Evolutionary conservation across 2,888 invertebrate species (phyloP), one percentile per base, ranked within the genome.

Genomic region (Pterobdella sp.): DNA sequence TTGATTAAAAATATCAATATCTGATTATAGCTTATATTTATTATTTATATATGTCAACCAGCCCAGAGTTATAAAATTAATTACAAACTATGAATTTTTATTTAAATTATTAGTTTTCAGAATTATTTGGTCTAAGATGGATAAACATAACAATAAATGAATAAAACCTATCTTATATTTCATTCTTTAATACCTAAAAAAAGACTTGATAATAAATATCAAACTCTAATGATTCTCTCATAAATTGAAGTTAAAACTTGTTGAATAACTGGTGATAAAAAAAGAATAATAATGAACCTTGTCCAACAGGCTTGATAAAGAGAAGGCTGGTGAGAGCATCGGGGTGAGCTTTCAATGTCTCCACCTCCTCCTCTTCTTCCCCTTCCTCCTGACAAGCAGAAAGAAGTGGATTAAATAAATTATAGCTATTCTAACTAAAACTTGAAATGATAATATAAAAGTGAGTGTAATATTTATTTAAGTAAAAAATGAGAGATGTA

Each of bases 311-410:
- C 75, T 83, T 82, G 18, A 84, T 84, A 84, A 98, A 98, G 75
- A 95, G 86, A 80, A 97, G 88, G 26, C 89, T 90, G 0, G 95
- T 92, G 79, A 94, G 93, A 1, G 93, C 92, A 86, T 95, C 91
- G 66, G 92, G 91, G 0, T 95, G 94, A 1, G 92, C 89, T 75
- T 85, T 85, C 70, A 87, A 79, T 14, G 80, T 77, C 22, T 80
- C 78, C 35, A 83, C 81, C 49, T 82, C 83, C 64, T 84, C 84
- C 68, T 83, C 84, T 22, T 81, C 81, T 56, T 82, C 81, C 80
- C 76, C 74, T 64, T 76, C 63, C 18, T 26, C 42, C 70, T 75
- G 67, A 1, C 18, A 14, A 68, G 29, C n/a, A 36, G 66, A 49
- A 26, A 22, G 66, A 29, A 69, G 2, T 14, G 29, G 29, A 34